Conservation (phyloP, 1,140 invertebrate species). For the Panagrolaimus sp. region DNA sequence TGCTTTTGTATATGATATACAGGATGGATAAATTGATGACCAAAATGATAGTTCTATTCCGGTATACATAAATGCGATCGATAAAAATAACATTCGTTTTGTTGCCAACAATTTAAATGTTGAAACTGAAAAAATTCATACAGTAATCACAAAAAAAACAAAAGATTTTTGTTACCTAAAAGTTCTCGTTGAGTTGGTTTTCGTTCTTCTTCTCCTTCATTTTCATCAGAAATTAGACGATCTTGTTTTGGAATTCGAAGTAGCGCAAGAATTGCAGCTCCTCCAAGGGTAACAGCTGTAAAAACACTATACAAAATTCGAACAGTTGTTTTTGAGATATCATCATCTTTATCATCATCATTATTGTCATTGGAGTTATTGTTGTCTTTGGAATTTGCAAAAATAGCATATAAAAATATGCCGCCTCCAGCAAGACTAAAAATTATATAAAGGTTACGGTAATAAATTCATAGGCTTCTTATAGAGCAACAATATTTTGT, state of each 20-base stretch:
- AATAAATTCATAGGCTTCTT: not conserved
- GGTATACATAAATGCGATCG: conserved; percentile 46
- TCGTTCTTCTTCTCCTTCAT: not conserved
- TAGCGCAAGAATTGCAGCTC: conserved; percentile 17
- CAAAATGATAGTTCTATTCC: conserved; percentile 48
- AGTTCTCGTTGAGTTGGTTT: not conserved
- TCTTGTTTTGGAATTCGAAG: conserved; percentile 19
- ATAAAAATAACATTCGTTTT: conserved; percentile 37
- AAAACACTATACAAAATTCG: conserved; percentile 28
- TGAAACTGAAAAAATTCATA: not conserved
- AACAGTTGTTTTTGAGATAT: conserved; percentile 24
- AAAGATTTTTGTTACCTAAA: not conserved
- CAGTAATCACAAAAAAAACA: no score
- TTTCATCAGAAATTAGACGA: not conserved
- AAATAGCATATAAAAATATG: conserved; percentile 35
- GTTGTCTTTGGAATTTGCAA: conserved; percentile 19
- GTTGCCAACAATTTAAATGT: not conserved
- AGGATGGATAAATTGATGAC: conserved; percentile 47
- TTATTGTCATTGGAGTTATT: not conserved
- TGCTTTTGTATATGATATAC: conserved; percentile 39
- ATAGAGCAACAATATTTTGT: not conserved
- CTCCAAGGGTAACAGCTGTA: conserved; percentile 28
- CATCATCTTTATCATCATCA: not conserved
- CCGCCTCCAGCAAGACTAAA: conserved; percentile 31
- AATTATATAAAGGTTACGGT: not conserved